Evolutionary conservation across 2,888 invertebrate species (phyloP).

Genomic region (Clivina fossor): DNA sequence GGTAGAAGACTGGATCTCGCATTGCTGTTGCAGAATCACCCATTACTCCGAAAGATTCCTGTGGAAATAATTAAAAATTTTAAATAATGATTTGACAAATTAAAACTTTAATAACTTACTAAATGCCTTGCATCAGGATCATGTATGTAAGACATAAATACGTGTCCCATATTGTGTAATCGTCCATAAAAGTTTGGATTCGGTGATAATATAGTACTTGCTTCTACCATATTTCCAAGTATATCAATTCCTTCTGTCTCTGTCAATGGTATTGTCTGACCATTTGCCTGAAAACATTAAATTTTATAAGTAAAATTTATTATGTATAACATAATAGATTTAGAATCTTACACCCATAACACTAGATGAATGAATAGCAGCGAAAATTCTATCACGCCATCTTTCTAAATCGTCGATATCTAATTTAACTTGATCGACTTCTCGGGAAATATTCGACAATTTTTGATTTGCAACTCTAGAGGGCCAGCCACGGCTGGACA

Average conservation of each 20-base stretch:
- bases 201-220: conserved; percentile 64
- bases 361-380: conserved; percentile 67
- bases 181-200: conserved; percentile 75
- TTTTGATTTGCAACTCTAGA: conserved; percentile 63
- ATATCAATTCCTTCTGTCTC: conserved; percentile 74
- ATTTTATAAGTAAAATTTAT: too few relatives aligned
- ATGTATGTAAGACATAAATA: conserved; percentile 74
- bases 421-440: conserved; percentile 65
- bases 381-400: conserved; percentile 74
- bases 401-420: conserved; percentile 71
- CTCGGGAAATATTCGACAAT: conserved; percentile 66
- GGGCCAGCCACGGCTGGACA: conserved; percentile 76
- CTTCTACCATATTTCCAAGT: conserved; percentile 79
- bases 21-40: conserved; percentile 83
- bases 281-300: conserved; percentile 61
- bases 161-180: conserved; percentile 81
- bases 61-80: conserved; percentile 32
- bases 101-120: conserved; percentile 52
- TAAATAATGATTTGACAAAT: not conserved
- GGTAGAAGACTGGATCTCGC: conserved; percentile 85
- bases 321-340: too few relatives aligned
- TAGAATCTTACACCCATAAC: conserved; percentile 58
- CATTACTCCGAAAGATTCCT: conserved; percentile 82
- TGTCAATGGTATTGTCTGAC: conserved; percentile 59
- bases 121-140: conserved; percentile 78